Conservation (phyloP, 2,797 vertebrate species). For the Toxotes lorentzi region DNA sequence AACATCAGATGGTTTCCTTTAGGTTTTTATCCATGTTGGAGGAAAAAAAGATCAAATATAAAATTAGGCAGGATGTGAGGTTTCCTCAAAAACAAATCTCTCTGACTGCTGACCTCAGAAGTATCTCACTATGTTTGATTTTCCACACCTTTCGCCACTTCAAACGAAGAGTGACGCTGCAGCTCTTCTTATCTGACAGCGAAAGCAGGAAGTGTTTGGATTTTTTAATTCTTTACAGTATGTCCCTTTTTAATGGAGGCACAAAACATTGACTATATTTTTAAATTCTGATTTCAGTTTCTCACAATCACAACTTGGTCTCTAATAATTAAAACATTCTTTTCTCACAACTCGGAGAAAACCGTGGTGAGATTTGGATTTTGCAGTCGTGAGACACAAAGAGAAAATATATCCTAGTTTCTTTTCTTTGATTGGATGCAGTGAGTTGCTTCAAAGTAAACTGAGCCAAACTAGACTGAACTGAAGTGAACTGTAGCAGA, state of each 20-base stretch:
- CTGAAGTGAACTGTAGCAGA: not conserved
- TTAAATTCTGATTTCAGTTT: not conserved
- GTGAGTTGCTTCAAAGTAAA: not conserved
- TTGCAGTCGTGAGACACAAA: not conserved
- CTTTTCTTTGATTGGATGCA: not conserved
- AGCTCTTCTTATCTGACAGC: not conserved
- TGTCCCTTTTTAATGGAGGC: not conserved
- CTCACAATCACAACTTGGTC: too few relatives aligned
- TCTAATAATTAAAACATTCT: not conserved
- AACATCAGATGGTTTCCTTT: not conserved
- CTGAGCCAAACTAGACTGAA: conserved; percentile 27
- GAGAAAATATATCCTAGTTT: not conserved
- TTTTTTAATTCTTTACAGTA: not conserved
- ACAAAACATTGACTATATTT: not conserved
- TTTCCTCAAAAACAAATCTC: not conserved
- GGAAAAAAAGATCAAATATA: not conserved
- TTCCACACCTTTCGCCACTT: too few relatives aligned
- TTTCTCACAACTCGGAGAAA: not conserved
- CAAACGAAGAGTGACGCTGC: not conserved
- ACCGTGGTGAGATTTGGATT: not conserved
- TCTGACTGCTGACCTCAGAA: not conserved
- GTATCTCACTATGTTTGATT: not conserved
- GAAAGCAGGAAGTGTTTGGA: too few relatives aligned
- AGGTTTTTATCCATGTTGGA: not conserved
- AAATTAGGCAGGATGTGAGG: not conserved